Percentiles rank a stretch among this genome's conserved stretches.
These are phyloP conservation scores for Malacosoma neustria DNA, from an alignment of 2,888 invertebrate genomes.

Conservation along the genomic window DNA sequence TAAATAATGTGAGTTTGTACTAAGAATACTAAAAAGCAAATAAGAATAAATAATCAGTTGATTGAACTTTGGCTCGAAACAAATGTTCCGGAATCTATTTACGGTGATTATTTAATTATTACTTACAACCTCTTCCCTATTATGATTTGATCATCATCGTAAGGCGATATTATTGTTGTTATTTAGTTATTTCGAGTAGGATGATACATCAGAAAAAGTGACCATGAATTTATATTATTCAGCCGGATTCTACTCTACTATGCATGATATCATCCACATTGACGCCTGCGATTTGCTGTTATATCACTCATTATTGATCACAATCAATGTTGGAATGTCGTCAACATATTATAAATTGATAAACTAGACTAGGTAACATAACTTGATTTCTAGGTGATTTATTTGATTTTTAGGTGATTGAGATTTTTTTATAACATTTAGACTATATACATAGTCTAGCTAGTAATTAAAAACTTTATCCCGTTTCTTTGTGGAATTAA, in stretches of 20 bases:
- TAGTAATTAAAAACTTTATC: too few relatives aligned
- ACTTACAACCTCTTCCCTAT: constrained; percentile 29
- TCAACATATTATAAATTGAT: too few relatives aligned
- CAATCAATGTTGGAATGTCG: background rate
- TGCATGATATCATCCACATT: constrained; percentile 53
- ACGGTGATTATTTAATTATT: constrained; percentile 30
- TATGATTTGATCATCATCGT: constrained; percentile 33
- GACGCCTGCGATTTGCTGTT: constrained; percentile 49
- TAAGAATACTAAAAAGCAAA: background rate
- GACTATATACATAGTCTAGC: too few relatives aligned
- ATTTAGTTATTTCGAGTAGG: constrained; percentile 30
- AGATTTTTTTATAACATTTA: too few relatives aligned
- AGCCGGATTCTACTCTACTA: constrained; percentile 59
- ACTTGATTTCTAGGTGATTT: too few relatives aligned
- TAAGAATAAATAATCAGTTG: constrained; percentile 9
- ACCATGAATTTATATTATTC: constrained; percentile 53
- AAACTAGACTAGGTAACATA: too few relatives aligned
- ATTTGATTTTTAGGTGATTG: too few relatives aligned
- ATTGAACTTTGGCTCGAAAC: constrained; percentile 22
- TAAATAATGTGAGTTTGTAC: background rate
- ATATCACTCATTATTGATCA: constrained; percentile 13
- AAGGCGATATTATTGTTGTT: constrained; percentile 23
- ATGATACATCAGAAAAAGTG: constrained; percentile 58
- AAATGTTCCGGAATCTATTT: constrained; percentile 33
- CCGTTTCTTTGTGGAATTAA: background rate